Evolutionary conservation across 2,888 invertebrate species (phyloP).

Genomic region (Sipunculus nudus): DNA sequence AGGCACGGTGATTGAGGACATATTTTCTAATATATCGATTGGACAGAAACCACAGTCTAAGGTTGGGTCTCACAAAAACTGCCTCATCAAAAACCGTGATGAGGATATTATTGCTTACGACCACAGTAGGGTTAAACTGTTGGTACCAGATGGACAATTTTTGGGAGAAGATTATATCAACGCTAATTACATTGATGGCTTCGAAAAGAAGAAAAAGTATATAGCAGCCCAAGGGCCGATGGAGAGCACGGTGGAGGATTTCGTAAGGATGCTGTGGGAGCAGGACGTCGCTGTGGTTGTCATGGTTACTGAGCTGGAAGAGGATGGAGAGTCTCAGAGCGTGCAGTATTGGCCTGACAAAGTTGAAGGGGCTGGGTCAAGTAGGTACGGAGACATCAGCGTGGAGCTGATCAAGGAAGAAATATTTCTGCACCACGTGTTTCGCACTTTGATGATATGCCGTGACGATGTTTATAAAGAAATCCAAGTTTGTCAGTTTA

Average conservation of each 20-base stretch:
- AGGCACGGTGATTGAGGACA: too few relatives aligned
- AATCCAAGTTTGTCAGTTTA: too few relatives aligned
- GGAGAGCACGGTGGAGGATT: slow-evolving; percentile 67
- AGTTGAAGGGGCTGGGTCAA: too few relatives aligned
- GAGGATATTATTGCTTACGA: too few relatives aligned
- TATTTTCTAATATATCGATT: too few relatives aligned
- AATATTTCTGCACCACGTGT: too few relatives aligned
- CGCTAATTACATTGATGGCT: slow-evolving; percentile 59
- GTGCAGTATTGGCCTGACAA: slow-evolving; percentile 86
- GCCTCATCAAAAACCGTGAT: too few relatives aligned
- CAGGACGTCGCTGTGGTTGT: slow-evolving; percentile 64
- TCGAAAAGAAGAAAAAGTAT: slow-evolving; percentile 64
- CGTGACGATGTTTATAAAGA: too few relatives aligned
- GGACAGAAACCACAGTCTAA: too few relatives aligned
- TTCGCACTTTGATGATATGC: too few relatives aligned
- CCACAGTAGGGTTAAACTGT: slow-evolving; percentile 48
- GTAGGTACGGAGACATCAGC: slow-evolving; percentile 84
- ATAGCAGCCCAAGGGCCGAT: slow-evolving; percentile 68
- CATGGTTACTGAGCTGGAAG: slow-evolving; percentile 67
- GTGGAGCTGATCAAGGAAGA: slow-evolving; percentile 89
- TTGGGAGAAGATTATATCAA: slow-evolving; percentile 52
- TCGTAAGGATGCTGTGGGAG: slow-evolving; percentile 69
- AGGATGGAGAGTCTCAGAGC: slow-evolving; percentile 75
- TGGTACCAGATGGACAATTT: slow-evolving; percentile 42
- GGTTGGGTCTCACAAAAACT: too few relatives aligned